These are phyloP conservation scores for Epinotia bilunana DNA, from an alignment of 2,888 invertebrate species.

Conservation along the genomic window DNA sequence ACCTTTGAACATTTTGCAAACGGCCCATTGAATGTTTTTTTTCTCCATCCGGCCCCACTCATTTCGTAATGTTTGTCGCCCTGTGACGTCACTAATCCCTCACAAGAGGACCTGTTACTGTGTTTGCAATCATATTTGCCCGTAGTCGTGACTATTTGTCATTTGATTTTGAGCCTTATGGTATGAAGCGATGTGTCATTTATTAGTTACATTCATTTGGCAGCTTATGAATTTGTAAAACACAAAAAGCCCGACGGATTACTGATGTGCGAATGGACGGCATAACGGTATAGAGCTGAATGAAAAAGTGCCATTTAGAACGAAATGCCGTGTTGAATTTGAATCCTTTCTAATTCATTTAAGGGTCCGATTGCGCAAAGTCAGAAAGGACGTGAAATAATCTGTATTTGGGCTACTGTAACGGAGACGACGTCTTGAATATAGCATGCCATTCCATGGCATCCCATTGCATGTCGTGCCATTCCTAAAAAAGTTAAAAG, in stretches of 20 bases:
- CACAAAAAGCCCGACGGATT: slow-evolving; percentile 48
- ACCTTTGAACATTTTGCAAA: slow-evolving; percentile 57
- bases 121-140: slow-evolving; percentile 10
- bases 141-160: neutral
- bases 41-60: slow-evolving; percentile 62
- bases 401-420: too few relatives aligned
- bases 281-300: slow-evolving; percentile 50
- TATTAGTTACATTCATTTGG: neutral
- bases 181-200: neutral
- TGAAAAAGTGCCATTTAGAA: neutral
- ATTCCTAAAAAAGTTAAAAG: too few relatives aligned
- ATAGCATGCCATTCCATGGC: too few relatives aligned
- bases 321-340: neutral
- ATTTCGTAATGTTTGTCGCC: slow-evolving; percentile 50
- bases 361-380: neutral
- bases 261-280: slow-evolving; percentile 52
- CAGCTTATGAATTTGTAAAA: neutral
- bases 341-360: neutral
- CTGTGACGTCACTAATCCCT: slow-evolving; percentile 60
- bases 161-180: slow-evolving; percentile 3
- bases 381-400: neutral
- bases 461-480: too few relatives aligned
- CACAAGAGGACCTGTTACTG: slow-evolving; percentile 40
- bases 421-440: too few relatives aligned
- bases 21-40: slow-evolving; percentile 55